These are phyloP conservation scores for Nothobranchius kuhntae DNA, from an alignment of 2,113 vertebrate genomes.

Conservation along the genomic window DNA sequence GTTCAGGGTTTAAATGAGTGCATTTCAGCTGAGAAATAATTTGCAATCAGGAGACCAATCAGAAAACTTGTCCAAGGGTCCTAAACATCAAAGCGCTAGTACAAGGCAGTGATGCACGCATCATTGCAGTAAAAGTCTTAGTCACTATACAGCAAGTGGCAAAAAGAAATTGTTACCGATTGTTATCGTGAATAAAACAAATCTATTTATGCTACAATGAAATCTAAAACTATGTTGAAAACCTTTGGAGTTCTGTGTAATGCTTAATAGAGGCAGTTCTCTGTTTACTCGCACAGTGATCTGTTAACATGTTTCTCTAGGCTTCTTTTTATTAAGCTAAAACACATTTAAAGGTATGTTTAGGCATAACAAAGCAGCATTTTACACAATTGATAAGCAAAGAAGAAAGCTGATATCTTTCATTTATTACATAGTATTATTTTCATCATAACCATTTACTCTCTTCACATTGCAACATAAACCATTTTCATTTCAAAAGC, in stretches of 20 bases:
- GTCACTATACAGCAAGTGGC: not conserved
- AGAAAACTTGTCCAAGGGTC: not conserved
- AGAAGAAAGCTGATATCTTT: constrained; percentile 69
- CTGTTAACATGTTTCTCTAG: not conserved
- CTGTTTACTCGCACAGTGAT: not conserved
- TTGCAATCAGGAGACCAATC: not conserved
- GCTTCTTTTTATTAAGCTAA: not conserved
- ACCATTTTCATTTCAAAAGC: constrained; percentile 73
- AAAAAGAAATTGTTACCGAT: not conserved
- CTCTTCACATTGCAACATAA: constrained; percentile 78
- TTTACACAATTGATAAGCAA: constrained; percentile 65
- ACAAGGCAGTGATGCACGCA: not conserved
- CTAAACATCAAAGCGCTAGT: not conserved
- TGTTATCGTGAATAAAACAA: not conserved
- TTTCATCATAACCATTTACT: constrained; percentile 67
- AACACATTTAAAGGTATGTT: constrained; percentile 13
- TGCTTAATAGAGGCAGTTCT: too few species aligned
- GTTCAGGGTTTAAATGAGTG: not conserved
- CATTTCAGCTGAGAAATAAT: not conserved
- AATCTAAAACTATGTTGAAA: not conserved
- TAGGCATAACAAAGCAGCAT: constrained; percentile 61
- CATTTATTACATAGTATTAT: constrained; percentile 76
- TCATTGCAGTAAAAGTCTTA: not conserved
- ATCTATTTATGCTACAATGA: not conserved
- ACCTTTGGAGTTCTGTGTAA: not conserved